Conservation (phyloP, 2,888 invertebrate species). For the Entomobrya multifasciata region DNA sequence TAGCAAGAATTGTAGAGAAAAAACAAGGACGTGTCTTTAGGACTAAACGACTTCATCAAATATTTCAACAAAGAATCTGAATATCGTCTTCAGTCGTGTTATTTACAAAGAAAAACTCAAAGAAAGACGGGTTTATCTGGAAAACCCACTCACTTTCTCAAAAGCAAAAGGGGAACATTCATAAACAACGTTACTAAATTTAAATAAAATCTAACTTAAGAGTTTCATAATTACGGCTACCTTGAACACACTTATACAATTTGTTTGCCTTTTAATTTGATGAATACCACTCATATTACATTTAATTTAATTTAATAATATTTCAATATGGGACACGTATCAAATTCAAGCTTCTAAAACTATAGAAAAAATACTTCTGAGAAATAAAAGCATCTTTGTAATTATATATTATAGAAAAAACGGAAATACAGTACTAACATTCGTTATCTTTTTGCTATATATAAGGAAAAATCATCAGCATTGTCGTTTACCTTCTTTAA, state of each 20-base stretch:
- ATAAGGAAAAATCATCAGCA: constrained; percentile 48
- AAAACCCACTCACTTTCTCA: background rate
- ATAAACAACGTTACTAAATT: too few relatives aligned
- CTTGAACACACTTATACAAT: too few relatives aligned
- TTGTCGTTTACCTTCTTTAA: constrained; percentile 45
- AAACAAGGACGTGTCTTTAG: background rate
- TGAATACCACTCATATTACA: background rate
- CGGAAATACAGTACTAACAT: background rate
- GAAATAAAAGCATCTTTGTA: too few relatives aligned
- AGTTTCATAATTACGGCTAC: too few relatives aligned
- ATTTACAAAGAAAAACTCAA: background rate
- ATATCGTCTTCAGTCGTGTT: background rate
- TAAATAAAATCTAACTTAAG: too few relatives aligned
- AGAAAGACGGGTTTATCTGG: background rate
- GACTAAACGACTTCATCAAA: constrained; percentile 15
- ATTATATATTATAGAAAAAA: too few relatives aligned
- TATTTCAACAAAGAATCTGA: background rate
- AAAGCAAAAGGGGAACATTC: background rate
- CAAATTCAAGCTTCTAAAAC: background rate
- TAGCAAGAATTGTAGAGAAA: background rate
- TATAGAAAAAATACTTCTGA: too few relatives aligned
- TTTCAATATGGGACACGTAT: background rate
- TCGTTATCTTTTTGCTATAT: background rate
- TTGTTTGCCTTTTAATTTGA: too few relatives aligned
- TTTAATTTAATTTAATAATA: too few relatives aligned